Base-by-base conservation (phyloP, 30 jellyfish, hydroid and myxozoan genomes). In the Sanderia malayensis region DNA sequence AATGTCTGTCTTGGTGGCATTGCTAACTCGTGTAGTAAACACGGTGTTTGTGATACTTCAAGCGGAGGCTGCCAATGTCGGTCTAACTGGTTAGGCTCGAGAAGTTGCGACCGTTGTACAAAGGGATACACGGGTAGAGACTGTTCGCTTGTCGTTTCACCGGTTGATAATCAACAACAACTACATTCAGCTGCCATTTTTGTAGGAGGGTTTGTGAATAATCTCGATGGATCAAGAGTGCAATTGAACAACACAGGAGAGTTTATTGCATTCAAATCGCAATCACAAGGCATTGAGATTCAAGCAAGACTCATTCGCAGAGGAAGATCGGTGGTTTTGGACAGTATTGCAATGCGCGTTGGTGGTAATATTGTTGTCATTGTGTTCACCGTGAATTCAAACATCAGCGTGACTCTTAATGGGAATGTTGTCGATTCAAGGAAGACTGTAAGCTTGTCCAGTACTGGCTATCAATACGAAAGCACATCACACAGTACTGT, bases 11-110 rank as follows among this genome's bases (percentile, higher is more conserved):
- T 61, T 19, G 82, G 82, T 26, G 77, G 82, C 52, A 19, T 58
- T 33, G 44, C 57, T 11, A 22, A 19, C 0, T 74, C 90, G 10
- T 79, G 90, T 34, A 79, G 44, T 58, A 58, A 58, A 19, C 68
- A 46, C 0, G 90, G 90, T n/a, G 9, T 79, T 9, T 79, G 90
- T 29, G 7, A 31, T 1, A 31, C 24, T 7, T 9, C 82, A 18
- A 66, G 55, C 28, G 90, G 90, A 0, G 23, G 31, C 23, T 79
- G 90, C 19, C 46, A 46, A 29, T 79, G 90, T 67, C 17, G 58
- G 17, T 8, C 65, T 3, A 79, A 66, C 77, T 79, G 90, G 90
- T 82, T 68, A n/a, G 90, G 90, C 7, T 67, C 90, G 27, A 17
- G 0, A 13, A n/a, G 2, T 4, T 79, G 90, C 41, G 45, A 41